Percentiles rank a stretch among this genome's conserved stretches.
These are phyloP conservation scores for Cepphus grylle DNA, from an alignment of 2,113 vertebrate species.

Conservation along the genomic window DNA sequence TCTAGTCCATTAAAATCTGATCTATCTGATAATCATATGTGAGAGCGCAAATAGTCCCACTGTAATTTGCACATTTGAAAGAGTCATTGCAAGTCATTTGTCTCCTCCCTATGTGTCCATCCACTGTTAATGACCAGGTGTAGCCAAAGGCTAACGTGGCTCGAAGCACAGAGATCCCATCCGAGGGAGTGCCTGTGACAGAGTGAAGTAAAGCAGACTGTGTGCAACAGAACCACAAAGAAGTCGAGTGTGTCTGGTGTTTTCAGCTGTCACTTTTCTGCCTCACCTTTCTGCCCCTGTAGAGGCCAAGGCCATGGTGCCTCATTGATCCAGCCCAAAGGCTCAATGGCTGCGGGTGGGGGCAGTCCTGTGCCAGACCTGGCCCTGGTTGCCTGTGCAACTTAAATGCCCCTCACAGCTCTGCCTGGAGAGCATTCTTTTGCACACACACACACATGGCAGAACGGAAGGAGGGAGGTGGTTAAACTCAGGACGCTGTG, in stretches of 20 bases:
- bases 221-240: not conserved
- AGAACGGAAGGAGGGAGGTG: not conserved
- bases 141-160: accelerated
- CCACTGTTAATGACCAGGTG: not conserved
- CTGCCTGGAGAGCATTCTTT: not conserved
- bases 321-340: not conserved
- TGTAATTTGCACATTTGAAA: not conserved
- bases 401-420: not conserved
- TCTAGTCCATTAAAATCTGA: not conserved
- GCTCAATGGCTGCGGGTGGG: accelerated
- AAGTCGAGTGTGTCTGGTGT: not conserved
- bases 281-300: accelerated
- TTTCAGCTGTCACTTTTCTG: not conserved
- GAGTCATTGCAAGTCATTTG: not conserved
- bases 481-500: not conserved
- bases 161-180: not conserved
- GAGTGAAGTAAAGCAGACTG: not conserved
- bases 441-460: not conserved
- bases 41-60: accelerated
- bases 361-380: not conserved
- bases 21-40: not conserved
- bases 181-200: not conserved
- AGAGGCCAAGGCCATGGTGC: not conserved
- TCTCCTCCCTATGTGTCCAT: accelerated
- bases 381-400: accelerated